These are phyloP conservation scores for Dicycla oo DNA, from an alignment of 2,888 invertebrate genomes.

Conservation along the genomic window DNA sequence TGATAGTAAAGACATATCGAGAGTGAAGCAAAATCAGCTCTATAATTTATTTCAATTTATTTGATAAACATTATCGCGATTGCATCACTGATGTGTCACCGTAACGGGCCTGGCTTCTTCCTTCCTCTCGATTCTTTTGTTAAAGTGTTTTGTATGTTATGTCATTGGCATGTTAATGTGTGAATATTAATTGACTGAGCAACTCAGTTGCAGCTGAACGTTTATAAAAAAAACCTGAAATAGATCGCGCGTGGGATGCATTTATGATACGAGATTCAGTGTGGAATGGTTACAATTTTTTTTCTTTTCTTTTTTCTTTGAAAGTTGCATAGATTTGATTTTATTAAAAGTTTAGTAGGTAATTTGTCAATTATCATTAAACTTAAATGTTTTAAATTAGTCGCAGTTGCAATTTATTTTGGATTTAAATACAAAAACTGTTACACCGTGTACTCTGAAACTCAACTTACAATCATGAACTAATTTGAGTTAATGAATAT, in stretches of 20 bases:
- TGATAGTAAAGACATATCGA: neutral
- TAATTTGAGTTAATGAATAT: neutral
- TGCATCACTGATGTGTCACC: slow-evolving; percentile 12
- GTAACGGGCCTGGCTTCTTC: slow-evolving; percentile 18
- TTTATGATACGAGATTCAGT: slow-evolving; percentile 3
- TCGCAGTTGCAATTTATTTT: neutral
- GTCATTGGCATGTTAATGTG: slow-evolving; percentile 5
- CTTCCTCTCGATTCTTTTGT: slow-evolving; percentile 38
- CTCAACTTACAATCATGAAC: neutral
- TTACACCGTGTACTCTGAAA: neutral
- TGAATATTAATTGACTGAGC: slow-evolving; percentile 24
- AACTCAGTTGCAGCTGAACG: slow-evolving; percentile 1
- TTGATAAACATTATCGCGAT: slow-evolving; percentile 6
- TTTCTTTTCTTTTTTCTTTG: neutral
- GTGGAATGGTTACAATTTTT: slow-evolving; percentile 6
- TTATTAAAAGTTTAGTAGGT: neutral
- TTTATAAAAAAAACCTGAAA: slow-evolving; percentile 33
- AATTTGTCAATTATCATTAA: too few species aligned
- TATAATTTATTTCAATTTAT: slow-evolving; percentile 25
- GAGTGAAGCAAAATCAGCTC: neutral
- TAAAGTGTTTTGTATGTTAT: slow-evolving; percentile 25
- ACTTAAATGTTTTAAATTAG: neutral
- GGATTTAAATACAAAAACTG: neutral
- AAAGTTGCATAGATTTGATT: neutral
- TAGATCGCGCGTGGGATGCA: slow-evolving; percentile 20